Conservation (phyloP, 2,113 vertebrate genomes). For the Suricata suricatta region DNA sequence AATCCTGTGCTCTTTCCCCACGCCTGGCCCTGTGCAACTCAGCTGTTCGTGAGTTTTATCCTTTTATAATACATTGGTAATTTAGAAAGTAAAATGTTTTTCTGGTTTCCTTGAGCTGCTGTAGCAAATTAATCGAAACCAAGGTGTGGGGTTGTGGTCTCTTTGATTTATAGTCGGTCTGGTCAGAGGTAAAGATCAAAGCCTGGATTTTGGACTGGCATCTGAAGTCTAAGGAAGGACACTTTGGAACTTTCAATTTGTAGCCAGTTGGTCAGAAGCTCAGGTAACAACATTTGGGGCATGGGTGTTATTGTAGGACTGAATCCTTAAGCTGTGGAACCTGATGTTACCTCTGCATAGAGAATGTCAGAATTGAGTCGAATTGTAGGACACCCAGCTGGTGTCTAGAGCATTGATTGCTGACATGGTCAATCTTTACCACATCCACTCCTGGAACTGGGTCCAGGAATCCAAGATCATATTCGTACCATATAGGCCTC, state of each 20-base stretch:
- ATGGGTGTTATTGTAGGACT: neutral
- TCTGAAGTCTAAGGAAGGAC: neutral
- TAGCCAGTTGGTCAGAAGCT: neutral
- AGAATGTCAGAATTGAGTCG: neutral
- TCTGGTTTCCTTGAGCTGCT: neutral
- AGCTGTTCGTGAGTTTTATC: neutral
- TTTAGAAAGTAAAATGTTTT: neutral
- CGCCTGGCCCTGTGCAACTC: too few species aligned
- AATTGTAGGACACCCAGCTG: neutral
- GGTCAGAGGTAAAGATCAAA: neutral
- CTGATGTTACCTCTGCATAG: neutral
- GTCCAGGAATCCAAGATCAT: too few species aligned
- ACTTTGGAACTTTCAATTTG: neutral
- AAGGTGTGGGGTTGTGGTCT: neutral
- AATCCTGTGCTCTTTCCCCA: neutral
- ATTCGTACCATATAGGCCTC: accelerated
- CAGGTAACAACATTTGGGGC: neutral
- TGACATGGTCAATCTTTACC: neutral
- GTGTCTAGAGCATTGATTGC: neutral
- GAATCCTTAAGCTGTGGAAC: neutral
- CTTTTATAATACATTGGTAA: neutral
- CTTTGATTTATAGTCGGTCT: neutral
- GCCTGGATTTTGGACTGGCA: neutral
- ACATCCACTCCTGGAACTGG: accelerated
- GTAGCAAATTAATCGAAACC: neutral